Percentiles rank a stretch among this genome's conserved stretches.
Evolutionary conservation across 2,113 vertebrate genomes (phyloP).

Genomic region (Nothoprocta pentlandii): DNA sequence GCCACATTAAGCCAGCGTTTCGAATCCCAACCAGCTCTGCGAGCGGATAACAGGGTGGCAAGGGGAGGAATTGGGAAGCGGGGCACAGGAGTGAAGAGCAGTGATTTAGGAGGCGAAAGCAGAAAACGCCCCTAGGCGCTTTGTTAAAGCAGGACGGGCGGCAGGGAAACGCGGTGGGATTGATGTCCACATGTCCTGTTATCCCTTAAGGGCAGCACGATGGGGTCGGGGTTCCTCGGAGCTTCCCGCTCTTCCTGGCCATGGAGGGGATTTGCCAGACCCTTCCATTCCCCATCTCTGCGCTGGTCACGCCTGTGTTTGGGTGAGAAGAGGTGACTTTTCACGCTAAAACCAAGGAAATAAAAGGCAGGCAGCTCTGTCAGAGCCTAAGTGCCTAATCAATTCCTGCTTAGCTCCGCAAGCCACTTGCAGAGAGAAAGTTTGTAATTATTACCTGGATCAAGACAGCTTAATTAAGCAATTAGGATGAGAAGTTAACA

Average conservation of each 20-base stretch:
- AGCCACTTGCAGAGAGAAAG: constrained; percentile 2
- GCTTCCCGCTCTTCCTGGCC: fast-evolving
- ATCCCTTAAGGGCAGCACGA: not conserved
- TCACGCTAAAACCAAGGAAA: not conserved
- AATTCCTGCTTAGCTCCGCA: constrained; percentile 12
- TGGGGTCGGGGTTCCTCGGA: fast-evolving
- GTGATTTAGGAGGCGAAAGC: constrained; percentile 66
- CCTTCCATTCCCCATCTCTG: no score
- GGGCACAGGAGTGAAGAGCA: not conserved
- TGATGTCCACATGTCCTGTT: not conserved
- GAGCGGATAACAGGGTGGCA: constrained; percentile 27
- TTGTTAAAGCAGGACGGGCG: constrained; percentile 10
- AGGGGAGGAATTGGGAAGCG: constrained; percentile 59
- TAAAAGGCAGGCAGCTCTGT: not conserved
- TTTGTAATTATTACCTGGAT: constrained; percentile 71
- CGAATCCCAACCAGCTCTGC: not conserved
- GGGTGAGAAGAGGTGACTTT: not conserved
- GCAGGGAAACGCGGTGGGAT: not conserved
- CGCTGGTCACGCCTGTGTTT: not conserved
- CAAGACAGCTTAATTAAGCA: constrained; percentile 71
- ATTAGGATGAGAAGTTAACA: constrained; percentile 51
- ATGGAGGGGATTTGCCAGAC: fast-evolving
- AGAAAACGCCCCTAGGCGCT: constrained; percentile 40
- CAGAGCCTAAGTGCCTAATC: not conserved
- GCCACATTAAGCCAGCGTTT: constrained; percentile 52